Base-by-base conservation (phyloP, 2,797 vertebrate species). In the Leptoclinus maculatus region DNA sequence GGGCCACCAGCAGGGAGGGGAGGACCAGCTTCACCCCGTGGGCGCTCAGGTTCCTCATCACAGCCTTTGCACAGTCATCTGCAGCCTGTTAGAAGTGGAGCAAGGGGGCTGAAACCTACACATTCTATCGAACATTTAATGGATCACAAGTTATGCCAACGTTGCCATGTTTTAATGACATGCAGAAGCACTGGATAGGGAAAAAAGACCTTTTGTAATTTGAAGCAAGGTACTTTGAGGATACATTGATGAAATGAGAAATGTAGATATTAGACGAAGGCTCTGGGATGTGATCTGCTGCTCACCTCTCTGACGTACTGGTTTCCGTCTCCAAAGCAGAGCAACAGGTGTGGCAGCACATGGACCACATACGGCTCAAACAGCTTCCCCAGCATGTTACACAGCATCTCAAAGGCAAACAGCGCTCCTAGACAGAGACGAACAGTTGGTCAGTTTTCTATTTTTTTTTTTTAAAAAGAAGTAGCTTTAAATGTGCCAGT, bases 391-490 rank as follows among this genome's bases (percentile, higher is more conserved):
- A 99, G 92, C 98, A 99, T 99, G 92, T 96, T 98, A 69, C 98
- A 99, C 69, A 99, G 95, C 98, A 99, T 99, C 95, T 99, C 98
- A 0, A 99, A 99, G 56, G 98, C 98, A 95, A 99, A 99, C 75
- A 99, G 93, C 12, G 98, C 94, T 53, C 98, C 98, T 99, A 82
- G 13, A 56, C 9, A 74, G 29, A 72, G 19, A 67, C 27, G 64
- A 54, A 53, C 45, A 63, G 39, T 19, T 7, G 2, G 6, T 86
- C 19, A 80, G 47, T 10, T 19, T 17, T 9, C n/a, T n/a, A n/a
- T 45, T 8, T 7, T 2, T 45, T 1, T 19, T 47, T 19, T 19
- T 2, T 1, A 21, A 25, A 56, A 8, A 29, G 53, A 29, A 29
- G 13, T 2, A 29, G 25, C 13, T 4, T 14, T 8, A 29, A 56